phyloP scores from a whole-genome alignment of 2,888 invertebrate genomes.

The Andrena praecox region DNA sequence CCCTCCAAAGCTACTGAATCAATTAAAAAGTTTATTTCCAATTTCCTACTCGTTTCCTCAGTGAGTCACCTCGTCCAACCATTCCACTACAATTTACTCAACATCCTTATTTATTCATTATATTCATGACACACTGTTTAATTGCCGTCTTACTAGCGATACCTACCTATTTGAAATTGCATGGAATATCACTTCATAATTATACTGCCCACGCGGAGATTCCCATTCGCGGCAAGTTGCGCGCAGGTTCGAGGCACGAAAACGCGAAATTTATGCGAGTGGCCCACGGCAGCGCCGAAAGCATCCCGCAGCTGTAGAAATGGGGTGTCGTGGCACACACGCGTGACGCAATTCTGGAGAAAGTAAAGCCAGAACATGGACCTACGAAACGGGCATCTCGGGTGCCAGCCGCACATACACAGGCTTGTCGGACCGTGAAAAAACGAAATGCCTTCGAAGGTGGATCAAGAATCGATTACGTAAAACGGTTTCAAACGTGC shows the following conservation, averaged over 20 bases:
- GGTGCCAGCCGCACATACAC: slow-evolving; percentile 38
- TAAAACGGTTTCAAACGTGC: slow-evolving; percentile 55
- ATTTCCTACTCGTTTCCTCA: no score
- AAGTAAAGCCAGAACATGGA: slow-evolving; percentile 59
- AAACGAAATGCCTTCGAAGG: slow-evolving; percentile 55
- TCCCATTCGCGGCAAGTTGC: neutral
- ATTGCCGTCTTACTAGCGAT: no score
- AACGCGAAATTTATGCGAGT: slow-evolving; percentile 20
- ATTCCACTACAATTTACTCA: no score
- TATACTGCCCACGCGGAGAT: no score
- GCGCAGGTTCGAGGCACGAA: slow-evolving; percentile 3
- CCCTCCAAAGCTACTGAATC: no score
- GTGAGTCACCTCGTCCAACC: no score
- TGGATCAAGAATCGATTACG: slow-evolving; percentile 64
- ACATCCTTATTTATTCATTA: no score
- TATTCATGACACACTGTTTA: no score
- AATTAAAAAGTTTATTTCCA: no score
- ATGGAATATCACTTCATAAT: no score
- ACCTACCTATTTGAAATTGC: no score
- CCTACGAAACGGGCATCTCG: slow-evolving; percentile 47
- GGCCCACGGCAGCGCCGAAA: slow-evolving; percentile 23
- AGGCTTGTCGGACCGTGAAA: slow-evolving; percentile 41
- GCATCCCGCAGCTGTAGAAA: slow-evolving; percentile 46
- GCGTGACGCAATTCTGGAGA: slow-evolving; percentile 70
- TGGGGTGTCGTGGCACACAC: slow-evolving; percentile 52